Evolutionary conservation across 2,888 invertebrate genomes (phyloP), one percentile per base, ranked within the genome.

Genomic region (Zhuqinia jingwanae): DNA sequence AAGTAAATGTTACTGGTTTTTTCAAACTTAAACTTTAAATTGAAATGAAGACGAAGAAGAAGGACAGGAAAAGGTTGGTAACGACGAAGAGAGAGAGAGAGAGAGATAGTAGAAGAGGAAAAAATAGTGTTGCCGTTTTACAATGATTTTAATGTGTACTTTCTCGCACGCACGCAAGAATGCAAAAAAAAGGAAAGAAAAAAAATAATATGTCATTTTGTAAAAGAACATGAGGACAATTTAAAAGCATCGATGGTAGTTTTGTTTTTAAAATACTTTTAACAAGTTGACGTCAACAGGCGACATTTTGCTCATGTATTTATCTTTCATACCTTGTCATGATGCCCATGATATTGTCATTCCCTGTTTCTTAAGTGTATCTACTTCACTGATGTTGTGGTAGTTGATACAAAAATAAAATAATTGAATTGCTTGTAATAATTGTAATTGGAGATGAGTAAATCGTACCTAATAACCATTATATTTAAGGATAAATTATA

Each of bases 171-270:
- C 75, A 75, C 75, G 75, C 56, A 75, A 53, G 30, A 75, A 75
- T 75, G 75, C 75, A 75, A 56, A 75, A 75, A 70, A n/a, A n/a
- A n/a, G n/a, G n/a, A n/a, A 36, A 36, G 70, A 47, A 56, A 75
- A 75, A 47, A 75, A 75, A 75, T 75, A 75, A 75, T 56, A 75
- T 75, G 75, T 75, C 75, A 75, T 75, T 75, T 75, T 75, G 53
- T 75, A 56, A 53, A 30, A 30, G 75, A 36, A 47, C 22, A 36
- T 6, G 5, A 36, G 8, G 36, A 10, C 75, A 75, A 75, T 75
- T 75, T 75, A 75, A 75, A 75, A 75, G 75, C 30, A 30, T 56
- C 30, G n/a, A 13, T 75, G 11, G 20, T 2, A 27, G 50, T 75
- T 56, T 75, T 30, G 8, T 50, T 17, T 75, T 27, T 25, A 36